Evolutionary conservation across 2,888 invertebrate genomes (phyloP).

Genomic region (Drosophila putrida): DNA sequence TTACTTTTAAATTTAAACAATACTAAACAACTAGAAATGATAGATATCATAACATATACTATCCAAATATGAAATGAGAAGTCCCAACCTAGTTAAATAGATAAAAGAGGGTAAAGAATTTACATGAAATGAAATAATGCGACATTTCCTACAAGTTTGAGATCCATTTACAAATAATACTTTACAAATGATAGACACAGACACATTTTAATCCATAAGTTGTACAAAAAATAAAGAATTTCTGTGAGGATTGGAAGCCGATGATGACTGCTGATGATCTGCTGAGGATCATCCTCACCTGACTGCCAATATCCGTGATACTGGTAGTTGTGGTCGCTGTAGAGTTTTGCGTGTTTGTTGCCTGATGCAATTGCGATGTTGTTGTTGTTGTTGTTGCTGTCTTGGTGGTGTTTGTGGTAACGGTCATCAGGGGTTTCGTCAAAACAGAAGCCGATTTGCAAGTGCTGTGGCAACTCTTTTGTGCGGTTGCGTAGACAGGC

Average conservation of each 20-base stretch:
- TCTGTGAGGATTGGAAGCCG: conserved; percentile 11
- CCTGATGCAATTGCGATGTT: conserved; percentile 43
- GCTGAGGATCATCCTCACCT: conserved; percentile 73
- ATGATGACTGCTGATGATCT: conserved; percentile 48
- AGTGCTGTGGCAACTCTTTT: conserved; percentile 78
- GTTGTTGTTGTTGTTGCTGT: conserved; percentile 51
- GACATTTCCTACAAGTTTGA: neutral
- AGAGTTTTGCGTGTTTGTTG: conserved; percentile 11
- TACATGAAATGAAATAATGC: neutral
- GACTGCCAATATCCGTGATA: conserved; percentile 69
- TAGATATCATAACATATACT: neutral
- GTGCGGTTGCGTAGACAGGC: conserved; percentile 84
- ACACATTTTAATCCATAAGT: neutral
- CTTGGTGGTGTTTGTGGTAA: conserved; percentile 64
- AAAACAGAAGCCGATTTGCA: conserved; percentile 80
- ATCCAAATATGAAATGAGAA: neutral
- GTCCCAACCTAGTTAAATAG: neutral
- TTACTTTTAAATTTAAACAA: too few relatives aligned
- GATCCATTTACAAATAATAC: neutral
- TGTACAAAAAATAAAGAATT: conserved; percentile 24
- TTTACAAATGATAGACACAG: neutral
- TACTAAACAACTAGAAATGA: neutral
- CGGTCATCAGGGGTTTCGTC: conserved; percentile 78
- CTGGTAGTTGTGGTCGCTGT: conserved; percentile 27
- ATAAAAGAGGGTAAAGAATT: neutral